phyloP scores from a whole-genome alignment of 1,140 invertebrate genomes.

The Nasonia vitripennis region DNA sequence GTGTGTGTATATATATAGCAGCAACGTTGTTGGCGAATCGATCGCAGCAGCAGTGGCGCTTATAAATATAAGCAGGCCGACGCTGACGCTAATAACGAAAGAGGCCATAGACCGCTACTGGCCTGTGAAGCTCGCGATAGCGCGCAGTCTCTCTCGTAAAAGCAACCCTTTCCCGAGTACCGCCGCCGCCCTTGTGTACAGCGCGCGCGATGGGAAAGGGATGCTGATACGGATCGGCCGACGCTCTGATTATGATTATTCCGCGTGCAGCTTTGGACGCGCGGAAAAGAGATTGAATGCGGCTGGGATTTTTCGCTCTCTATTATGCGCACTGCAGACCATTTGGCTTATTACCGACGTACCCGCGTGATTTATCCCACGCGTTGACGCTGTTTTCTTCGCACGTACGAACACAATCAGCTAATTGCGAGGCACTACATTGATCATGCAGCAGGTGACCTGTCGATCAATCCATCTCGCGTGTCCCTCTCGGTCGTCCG shows the following conservation, averaged over 20 bases:
- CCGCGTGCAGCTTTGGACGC: background rate
- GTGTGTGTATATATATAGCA: too few species aligned
- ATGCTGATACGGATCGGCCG: background rate
- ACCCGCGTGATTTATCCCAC: too few species aligned
- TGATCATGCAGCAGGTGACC: too few species aligned
- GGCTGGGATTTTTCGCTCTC: background rate
- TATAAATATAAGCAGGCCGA: slow-evolving; percentile 14
- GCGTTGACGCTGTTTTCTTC: background rate
- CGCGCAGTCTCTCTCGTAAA: background rate
- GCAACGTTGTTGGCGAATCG: background rate
- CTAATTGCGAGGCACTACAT: background rate
- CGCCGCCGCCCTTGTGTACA: background rate
- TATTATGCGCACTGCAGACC: too few species aligned
- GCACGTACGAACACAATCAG: background rate
- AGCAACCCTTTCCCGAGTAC: slow-evolving; percentile 9
- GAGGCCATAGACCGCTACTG: slow-evolving; percentile 1
- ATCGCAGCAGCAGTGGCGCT: background rate
- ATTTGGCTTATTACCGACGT: background rate
- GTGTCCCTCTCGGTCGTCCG: background rate
- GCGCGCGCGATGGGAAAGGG: background rate
- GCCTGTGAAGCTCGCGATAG: slow-evolving; percentile 4
- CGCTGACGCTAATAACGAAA: slow-evolving; percentile 22
- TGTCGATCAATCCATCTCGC: background rate
- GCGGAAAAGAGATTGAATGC: background rate
- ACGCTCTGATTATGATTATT: slow-evolving; percentile 53